These are phyloP conservation scores for Hartigia nigra DNA, from an alignment of 2,888 invertebrate species.

Conservation along the genomic window DNA sequence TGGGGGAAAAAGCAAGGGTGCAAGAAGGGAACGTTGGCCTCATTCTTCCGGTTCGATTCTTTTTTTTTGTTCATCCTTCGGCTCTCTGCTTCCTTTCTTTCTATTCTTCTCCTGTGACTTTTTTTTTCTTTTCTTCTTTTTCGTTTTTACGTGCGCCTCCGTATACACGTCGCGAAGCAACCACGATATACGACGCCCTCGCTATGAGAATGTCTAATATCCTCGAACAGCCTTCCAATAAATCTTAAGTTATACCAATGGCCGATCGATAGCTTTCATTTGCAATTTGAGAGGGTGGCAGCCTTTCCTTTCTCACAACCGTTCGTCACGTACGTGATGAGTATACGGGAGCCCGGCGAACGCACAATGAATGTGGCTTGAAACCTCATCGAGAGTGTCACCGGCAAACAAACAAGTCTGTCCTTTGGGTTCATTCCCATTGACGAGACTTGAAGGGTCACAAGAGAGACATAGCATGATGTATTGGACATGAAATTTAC, in stretches of 20 bases:
- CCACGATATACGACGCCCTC: background rate
- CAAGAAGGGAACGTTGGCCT: background rate
- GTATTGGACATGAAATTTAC: background rate
- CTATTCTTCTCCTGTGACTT: background rate
- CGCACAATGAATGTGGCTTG: background rate
- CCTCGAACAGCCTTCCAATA: background rate
- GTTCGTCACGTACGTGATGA: background rate
- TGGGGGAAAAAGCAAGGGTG: background rate
- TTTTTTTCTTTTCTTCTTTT: background rate
- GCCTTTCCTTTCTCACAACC: background rate
- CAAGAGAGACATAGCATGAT: background rate
- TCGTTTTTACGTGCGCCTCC: background rate
- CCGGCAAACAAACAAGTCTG: background rate
- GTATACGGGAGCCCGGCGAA: background rate
- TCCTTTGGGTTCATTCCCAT: background rate
- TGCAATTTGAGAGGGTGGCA: background rate
- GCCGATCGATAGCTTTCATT: background rate
- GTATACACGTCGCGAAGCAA: background rate
- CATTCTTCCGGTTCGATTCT: background rate
- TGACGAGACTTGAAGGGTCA: background rate
- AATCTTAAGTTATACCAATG: background rate
- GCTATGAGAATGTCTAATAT: background rate
- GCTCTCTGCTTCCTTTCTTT: constrained; percentile 2
- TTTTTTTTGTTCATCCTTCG: background rate
- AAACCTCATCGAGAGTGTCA: background rate